Conservation (phyloP, 1,140 invertebrate species). For the Mamestra configurata region DNA sequence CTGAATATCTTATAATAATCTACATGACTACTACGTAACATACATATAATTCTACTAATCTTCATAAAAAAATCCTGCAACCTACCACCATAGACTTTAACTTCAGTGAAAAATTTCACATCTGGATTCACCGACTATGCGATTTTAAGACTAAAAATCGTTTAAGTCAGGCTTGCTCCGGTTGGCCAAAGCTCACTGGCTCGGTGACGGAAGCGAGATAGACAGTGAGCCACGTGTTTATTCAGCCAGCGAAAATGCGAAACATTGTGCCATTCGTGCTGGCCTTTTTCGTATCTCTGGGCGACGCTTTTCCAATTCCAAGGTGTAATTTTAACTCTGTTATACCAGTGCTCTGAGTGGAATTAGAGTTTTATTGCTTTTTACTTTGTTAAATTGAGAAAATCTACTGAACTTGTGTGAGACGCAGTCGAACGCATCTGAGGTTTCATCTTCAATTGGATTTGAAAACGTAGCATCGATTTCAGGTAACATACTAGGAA, state of each 20-base stretch:
- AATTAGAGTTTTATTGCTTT: conserved; percentile 9
- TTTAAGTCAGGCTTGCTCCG: conserved; percentile 28
- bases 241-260: conserved; percentile 48
- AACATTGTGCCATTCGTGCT: conserved; percentile 41
- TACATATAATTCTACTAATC: neutral
- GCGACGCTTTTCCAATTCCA: conserved; percentile 44
- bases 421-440: neutral
- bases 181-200: conserved; percentile 47
- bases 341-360: conserved; percentile 21
- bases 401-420: neutral
- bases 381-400: neutral
- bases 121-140: conserved; percentile 9
- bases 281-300: conserved; percentile 42
- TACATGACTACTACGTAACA: neutral
- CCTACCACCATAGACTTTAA: conserved; percentile 11
- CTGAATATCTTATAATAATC: neutral
- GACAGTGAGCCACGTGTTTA: conserved; percentile 41
- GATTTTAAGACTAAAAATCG: conserved; percentile 44
- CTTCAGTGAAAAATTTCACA: conserved; percentile 21
- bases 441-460: neutral
- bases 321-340: conserved; percentile 40
- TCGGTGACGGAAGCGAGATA: conserved; percentile 51
- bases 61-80: conserved; percentile 4
- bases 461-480: conserved; percentile 9
- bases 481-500: neutral